A percentile compares a stretch with the other conserved stretches of the same genome.
These are phyloP conservation scores for Caenorhabditis wallacei DNA, from an alignment of 2,888 invertebrate species.

Conservation along the genomic window DNA sequence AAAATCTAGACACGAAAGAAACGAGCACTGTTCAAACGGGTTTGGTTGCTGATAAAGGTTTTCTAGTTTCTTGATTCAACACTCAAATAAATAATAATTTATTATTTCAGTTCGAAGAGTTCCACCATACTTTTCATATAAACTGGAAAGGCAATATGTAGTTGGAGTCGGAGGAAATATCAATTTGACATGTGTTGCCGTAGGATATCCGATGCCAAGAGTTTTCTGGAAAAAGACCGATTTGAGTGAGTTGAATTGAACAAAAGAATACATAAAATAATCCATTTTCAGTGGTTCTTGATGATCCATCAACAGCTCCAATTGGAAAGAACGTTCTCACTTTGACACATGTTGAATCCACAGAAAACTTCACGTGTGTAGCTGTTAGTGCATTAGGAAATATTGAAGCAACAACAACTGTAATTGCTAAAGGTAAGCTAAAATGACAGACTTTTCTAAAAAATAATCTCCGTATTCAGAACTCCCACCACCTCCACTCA, in stretches of 20 bases:
- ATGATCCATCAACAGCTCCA: slow-evolving; percentile 83
- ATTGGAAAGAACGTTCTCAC: slow-evolving; percentile 90
- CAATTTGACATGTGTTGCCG: slow-evolving; percentile 96
- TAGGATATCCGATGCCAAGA: slow-evolving; percentile 97
- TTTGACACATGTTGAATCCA: slow-evolving; percentile 91
- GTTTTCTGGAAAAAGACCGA: slow-evolving; percentile 87
- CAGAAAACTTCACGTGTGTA: slow-evolving; percentile 97
- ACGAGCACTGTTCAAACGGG: slow-evolving; percentile 49
- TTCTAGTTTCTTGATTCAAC: not conserved
- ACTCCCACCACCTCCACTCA: slow-evolving; percentile 92
- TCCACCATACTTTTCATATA: slow-evolving; percentile 95
- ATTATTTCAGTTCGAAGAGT: slow-evolving; percentile 90
- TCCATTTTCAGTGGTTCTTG: slow-evolving; percentile 69
- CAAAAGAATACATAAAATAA: not conserved
- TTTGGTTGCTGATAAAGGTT: slow-evolving; percentile 55
- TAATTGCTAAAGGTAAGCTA: slow-evolving; percentile 96
- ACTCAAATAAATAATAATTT: not conserved
- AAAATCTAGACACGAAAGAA: slow-evolving; percentile 63
- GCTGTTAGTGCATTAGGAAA: slow-evolving; percentile 95
- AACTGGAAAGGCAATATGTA: slow-evolving; percentile 91
- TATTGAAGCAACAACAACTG: slow-evolving; percentile 90
- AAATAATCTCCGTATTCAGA: slow-evolving; percentile 86
- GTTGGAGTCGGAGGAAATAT: slow-evolving; percentile 94
- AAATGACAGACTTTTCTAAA: not conserved
- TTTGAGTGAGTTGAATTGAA: slow-evolving; percentile 46